Evolutionary conservation across 92 coral and sea anemone genomes (phyloP).

Genomic region (Hydrozoanthus gracilis): DNA sequence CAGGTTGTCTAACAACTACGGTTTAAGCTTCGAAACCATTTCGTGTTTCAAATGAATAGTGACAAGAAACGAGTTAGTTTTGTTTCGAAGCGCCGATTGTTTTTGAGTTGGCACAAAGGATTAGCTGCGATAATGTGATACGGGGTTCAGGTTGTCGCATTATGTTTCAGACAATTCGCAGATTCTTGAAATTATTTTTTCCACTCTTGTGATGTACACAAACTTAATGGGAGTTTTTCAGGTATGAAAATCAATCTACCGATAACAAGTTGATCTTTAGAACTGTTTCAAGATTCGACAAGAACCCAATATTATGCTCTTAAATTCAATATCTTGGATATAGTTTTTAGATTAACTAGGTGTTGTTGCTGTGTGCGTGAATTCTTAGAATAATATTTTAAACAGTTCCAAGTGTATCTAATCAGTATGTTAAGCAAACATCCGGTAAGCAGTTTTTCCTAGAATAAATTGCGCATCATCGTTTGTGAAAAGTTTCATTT

Average conservation of each 20-base stretch:
- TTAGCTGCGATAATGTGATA: not conserved
- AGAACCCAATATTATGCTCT: too few species aligned
- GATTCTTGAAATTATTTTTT: not conserved
- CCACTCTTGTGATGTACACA: not conserved
- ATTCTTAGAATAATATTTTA: too few species aligned
- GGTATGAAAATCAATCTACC: not conserved
- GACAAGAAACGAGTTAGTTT: conserved; percentile 7
- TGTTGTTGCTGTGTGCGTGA: too few species aligned
- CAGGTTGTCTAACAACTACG: not conserved
- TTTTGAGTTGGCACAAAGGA: not conserved
- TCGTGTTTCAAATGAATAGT: conserved; percentile 1
- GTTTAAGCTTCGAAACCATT: not conserved
- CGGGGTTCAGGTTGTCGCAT: conserved; percentile 20
- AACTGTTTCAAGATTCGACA: too few species aligned
- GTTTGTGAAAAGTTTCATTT: too few species aligned
- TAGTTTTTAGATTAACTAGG: too few species aligned
- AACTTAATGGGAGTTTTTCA: not conserved
- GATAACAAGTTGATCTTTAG: not conserved
- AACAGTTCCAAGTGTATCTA: too few species aligned
- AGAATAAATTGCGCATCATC: too few species aligned
- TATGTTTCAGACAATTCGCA: not conserved
- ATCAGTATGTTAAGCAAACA: too few species aligned
- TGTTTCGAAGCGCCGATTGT: not conserved
- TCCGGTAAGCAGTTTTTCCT: too few species aligned
- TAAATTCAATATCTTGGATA: too few species aligned